Evolutionary conservation across 2,797 vertebrate genomes (phyloP).

Genomic region (Macroramphosus scolopax): DNA sequence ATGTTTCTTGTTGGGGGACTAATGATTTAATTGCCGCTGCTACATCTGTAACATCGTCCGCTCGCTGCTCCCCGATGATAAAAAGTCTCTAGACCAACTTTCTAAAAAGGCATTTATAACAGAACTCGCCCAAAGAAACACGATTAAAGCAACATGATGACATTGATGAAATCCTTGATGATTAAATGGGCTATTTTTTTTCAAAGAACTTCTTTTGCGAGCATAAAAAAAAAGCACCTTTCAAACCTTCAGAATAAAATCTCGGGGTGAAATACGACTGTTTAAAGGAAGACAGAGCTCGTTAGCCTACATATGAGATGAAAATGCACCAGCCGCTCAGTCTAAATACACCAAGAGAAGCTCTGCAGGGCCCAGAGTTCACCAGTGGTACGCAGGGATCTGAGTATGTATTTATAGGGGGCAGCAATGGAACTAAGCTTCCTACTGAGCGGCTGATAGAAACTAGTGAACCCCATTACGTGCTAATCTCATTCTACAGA

Average conservation of each 20-base stretch:
- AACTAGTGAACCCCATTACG: conserved; percentile 35
- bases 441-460: conserved; percentile 26
- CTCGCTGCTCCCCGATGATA: conserved; percentile 28
- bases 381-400: conserved; percentile 12
- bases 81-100: conserved; percentile 24
- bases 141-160: too few species aligned
- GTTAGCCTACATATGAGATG: too few species aligned
- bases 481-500: conserved; percentile 30
- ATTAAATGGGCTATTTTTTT: too few species aligned
- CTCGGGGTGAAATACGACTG: too few species aligned
- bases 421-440: conserved; percentile 20
- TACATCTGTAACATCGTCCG: conserved; percentile 38
- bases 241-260: too few species aligned
- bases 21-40: conserved; percentile 47
- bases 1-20: conserved; percentile 33
- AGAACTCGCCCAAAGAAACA: too few species aligned
- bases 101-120: conserved; percentile 22
- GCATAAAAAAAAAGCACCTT: too few species aligned
- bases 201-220: too few species aligned
- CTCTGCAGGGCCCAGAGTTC: conserved; percentile 15
- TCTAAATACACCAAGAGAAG: not conserved
- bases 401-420: conserved; percentile 18
- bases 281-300: too few species aligned
- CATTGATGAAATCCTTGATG: too few species aligned
- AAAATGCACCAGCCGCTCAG: too few species aligned